These are phyloP conservation scores for Podarcis cretensis DNA, from an alignment of 2,113 vertebrate species.

Conservation along the genomic window DNA sequence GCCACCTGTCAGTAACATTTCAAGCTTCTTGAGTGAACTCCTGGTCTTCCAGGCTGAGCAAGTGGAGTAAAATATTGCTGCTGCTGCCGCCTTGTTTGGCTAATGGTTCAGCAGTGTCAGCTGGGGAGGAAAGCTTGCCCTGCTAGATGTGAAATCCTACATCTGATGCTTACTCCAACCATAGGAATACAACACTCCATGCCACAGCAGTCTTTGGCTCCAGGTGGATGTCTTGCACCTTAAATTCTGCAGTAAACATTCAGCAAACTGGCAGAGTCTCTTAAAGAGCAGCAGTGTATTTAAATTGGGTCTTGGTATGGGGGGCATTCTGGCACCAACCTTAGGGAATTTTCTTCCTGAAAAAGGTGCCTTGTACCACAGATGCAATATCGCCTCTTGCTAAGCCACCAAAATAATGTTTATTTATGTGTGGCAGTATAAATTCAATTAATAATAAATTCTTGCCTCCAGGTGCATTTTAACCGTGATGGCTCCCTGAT, in stretches of 20 bases:
- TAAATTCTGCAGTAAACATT: background rate
- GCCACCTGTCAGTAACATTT: too few species aligned
- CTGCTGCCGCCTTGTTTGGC: background rate
- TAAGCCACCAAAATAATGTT: background rate
- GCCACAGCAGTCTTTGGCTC: background rate
- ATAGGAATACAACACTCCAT: background rate
- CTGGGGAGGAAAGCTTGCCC: background rate
- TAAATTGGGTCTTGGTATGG: background rate
- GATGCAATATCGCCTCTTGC: too few species aligned
- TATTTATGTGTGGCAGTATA: too few species aligned
- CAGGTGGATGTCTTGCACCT: background rate
- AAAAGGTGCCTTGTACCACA: background rate
- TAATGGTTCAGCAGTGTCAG: background rate
- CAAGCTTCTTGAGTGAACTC: too few species aligned
- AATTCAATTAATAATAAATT: background rate
- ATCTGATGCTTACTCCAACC: background rate
- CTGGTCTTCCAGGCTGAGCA: background rate
- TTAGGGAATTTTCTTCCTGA: background rate
- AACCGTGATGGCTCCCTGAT: conserved; percentile 98
- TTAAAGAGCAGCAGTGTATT: background rate
- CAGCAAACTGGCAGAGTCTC: background rate
- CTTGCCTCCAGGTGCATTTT: conserved; percentile 89
- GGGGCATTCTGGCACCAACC: background rate
- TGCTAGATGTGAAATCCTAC: too few species aligned
- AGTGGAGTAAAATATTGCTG: background rate